Evolutionary conservation across 1,140 invertebrate genomes (phyloP), one percentile per base, ranked within the genome.

Genomic region (Nilaparvata lugens): DNA sequence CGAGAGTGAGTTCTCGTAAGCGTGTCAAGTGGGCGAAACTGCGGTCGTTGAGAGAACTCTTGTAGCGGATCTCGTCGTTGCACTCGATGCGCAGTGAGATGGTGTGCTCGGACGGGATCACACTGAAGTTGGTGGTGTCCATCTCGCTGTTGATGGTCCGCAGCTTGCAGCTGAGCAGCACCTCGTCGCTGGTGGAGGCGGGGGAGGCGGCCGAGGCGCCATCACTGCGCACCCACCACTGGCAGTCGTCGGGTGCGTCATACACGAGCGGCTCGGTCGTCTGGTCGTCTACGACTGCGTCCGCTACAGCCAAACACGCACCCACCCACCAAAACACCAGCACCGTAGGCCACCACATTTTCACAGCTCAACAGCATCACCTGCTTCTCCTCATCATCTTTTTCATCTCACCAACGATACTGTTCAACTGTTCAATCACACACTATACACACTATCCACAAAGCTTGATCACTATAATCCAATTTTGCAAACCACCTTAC

Each of bases 71-170:
- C 58, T 83, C 79, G 66, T 87, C 81, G 66, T 86, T 87, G 73
- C 91, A 93, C 62, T 85, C 79, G 54, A 93, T 84, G 67, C 81
- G 81, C 59, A 93, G 73, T 2, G 86, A 85, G 14, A 86, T 87
- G 35, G 90, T 90, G 71, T 91, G 86, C 64, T 93, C 90, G 31
- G 83, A 83, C 24, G 88, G 88, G 43, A 93, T 87, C 54, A 89
- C 86, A 71, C 87, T 90, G 70, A 93, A 90, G 73, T 94, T 93
- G 9, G 87, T 88, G n/a, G 83, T 85, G 68, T 90, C 86, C 68
- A 88, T 86, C 70, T 89, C 86, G 73, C 86, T 89, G 73, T 88
- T 89, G 69, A 87, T 86, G 35, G 85, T 87, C 42, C 85, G 73
- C 65, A 91, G 79, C 74, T 85, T 84, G 75, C 91, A 94, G 43